Evolutionary conservation across 2,888 invertebrate genomes (phyloP).

Genomic region (Brachypalpus laphriformis): DNA sequence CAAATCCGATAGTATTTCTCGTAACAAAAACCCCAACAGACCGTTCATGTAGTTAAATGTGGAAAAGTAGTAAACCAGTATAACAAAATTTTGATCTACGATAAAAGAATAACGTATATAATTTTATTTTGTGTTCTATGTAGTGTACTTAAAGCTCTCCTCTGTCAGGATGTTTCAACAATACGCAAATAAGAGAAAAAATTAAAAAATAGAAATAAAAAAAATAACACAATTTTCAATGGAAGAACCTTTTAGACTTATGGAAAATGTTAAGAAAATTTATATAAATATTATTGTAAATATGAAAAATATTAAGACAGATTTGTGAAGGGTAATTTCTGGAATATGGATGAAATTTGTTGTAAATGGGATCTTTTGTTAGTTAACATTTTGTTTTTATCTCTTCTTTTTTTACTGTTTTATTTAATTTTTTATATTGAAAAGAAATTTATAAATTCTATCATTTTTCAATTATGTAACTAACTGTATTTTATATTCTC

Average conservation of each 20-base stretch:
- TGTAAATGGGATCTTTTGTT: conserved; percentile 22
- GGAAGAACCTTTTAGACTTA: conserved; percentile 11
- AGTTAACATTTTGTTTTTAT: conserved; percentile 1
- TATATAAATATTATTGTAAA: conserved; percentile 46
- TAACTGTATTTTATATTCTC: conserved; percentile 1
- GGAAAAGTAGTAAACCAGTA: conserved; percentile 34
- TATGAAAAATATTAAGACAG: conserved; percentile 42
- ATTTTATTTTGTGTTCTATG: conserved; percentile 65
- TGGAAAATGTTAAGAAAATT: conserved; percentile 48
- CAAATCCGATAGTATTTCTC: conserved; percentile 29
- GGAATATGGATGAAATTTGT: conserved; percentile 6
- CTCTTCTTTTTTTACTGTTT: background rate
- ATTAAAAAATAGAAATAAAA: conserved; percentile 67
- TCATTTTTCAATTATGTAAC: background rate
- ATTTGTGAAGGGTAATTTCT: conserved; percentile 30
- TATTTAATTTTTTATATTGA: conserved; percentile 5
- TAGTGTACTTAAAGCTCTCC: conserved; percentile 79
- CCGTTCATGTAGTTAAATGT: conserved; percentile 58
- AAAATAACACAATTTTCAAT: conserved; percentile 17
- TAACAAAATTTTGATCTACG: conserved; percentile 27
- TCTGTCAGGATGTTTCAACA: conserved; percentile 78
- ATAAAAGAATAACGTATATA: conserved; percentile 24
- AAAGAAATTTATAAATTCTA: background rate
- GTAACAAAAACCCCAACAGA: conserved; percentile 26
- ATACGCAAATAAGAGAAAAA: conserved; percentile 65